Evolutionary conservation across 2,888 invertebrate genomes (phyloP), one percentile per base, ranked within the genome.

Genomic region (Alitta virens): DNA sequence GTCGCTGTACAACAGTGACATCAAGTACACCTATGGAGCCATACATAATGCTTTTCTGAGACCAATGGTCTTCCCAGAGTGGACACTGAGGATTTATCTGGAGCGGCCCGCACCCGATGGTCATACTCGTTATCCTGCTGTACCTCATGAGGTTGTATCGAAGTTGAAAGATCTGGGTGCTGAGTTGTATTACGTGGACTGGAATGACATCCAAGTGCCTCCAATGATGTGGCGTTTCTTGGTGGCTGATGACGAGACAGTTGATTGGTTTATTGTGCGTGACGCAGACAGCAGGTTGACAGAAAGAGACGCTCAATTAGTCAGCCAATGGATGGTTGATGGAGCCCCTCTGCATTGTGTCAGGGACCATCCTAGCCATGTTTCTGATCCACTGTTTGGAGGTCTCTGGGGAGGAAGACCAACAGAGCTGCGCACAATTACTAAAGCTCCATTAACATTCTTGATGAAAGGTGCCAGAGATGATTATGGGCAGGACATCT

Each of bases 141-240:
- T 69, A 5, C 67, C 70, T 9, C 49, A 51, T 24, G 53, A 52
- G 26, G 54, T 68, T 2, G n/a, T 69, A 14, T 51, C 56, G 1
- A 43, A 46, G n/a, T 54, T 70, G 33, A 18, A 58, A 26, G 49
- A 18, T 9, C 57, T 69, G 2, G 63, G 63, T 16, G 67, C 55
- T 2, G 67, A 70, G 26, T 54, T 70, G 18, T 50, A 66, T 25
- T 67, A 53, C 54, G 57, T 69, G 50, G 62, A 62, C 23, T 33
- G 56, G 9, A 40, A 43, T 2, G 55, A 49, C 5, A 43, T 38
- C 21, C 23, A 56, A 38, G 61, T 71, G 1, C 65, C 71, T 14
- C 71, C 71, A 1, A 71, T 71, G 71, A 70, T 68, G 71, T 71
- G 71, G 71, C 60, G 71, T 2, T 71, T 71, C 57, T 63, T 71